These are phyloP conservation scores for Eurytoma adleriae DNA, from an alignment of 2,888 invertebrate genomes.

Conservation along the genomic window DNA sequence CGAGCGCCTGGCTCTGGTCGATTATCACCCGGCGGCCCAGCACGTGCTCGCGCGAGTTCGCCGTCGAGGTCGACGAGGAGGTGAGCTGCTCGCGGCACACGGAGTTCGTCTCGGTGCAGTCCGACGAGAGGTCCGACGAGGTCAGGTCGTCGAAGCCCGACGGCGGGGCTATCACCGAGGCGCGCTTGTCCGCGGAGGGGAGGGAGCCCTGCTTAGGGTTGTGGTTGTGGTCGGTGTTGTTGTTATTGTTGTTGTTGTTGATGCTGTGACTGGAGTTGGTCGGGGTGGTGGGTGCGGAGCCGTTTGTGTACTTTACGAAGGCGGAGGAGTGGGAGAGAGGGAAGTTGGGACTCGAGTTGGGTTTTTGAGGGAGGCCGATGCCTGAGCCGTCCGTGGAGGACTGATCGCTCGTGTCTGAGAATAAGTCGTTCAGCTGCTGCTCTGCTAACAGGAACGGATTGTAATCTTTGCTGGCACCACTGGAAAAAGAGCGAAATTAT, in stretches of 20 bases:
- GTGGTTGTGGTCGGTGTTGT: slow-evolving; percentile 17
- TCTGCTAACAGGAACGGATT: slow-evolving; percentile 89
- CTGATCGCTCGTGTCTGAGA: slow-evolving; percentile 80
- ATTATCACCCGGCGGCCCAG: slow-evolving; percentile 69
- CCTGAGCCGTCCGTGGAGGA: slow-evolving; percentile 68
- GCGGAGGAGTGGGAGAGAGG: slow-evolving; percentile 73
- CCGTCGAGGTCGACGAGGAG: slow-evolving; percentile 35
- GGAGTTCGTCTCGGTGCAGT: slow-evolving; percentile 67
- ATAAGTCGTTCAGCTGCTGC: slow-evolving; percentile 88
- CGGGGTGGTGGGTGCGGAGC: slow-evolving; percentile 46
- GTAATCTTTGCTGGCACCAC: slow-evolving; percentile 78
- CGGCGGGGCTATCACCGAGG: slow-evolving; percentile 76
- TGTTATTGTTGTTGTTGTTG: slow-evolving; percentile 19
- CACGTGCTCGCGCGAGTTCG: slow-evolving; percentile 56
- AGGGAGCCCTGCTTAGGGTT: slow-evolving; percentile 11
- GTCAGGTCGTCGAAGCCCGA: slow-evolving; percentile 73
- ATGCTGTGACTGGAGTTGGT: not conserved
- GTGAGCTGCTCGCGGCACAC: slow-evolving; percentile 34
- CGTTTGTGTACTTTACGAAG: slow-evolving; percentile 68
- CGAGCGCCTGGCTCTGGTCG: slow-evolving; percentile 68
- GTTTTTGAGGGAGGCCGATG: slow-evolving; percentile 44
- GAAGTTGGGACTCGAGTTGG: slow-evolving; percentile 52
- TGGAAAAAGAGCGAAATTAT: slow-evolving; percentile 61
- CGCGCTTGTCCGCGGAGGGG: slow-evolving; percentile 57
- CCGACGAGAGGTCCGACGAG: slow-evolving; percentile 68